Evolutionary conservation across 2,888 invertebrate genomes (phyloP), one percentile per base, ranked within the genome.

Genomic region (Cyclophora albipunctata): DNA sequence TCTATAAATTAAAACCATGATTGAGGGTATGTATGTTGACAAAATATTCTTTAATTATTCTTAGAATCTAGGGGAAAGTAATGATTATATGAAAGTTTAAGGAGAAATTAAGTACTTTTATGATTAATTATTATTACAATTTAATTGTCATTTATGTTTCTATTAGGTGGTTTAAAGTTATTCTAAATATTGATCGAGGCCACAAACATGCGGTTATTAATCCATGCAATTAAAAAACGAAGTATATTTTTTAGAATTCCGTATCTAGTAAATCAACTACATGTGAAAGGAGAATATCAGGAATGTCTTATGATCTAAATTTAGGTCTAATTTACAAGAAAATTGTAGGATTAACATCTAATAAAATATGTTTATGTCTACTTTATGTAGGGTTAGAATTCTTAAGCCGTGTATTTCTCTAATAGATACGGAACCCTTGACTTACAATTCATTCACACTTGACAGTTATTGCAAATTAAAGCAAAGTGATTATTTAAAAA

Each of bases 91-190:
- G 43, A 43, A 43, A 20, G 20, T 43, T 43, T 60, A 73, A 78
- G 79, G 79, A 80, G 78, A 63, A 78, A 79, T 78, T 77, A 74
- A 53, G 69, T 70, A 75, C 65, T 51, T 53, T 55, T 49, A 40
- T 37, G 41, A 33, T 55, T 56, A 53, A 59, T 49, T 34, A 48
- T 56, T 50, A 50, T 46, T 40, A 20, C 37, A 47, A 46, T 41
- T 41, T 55, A 48, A 50, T 40, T 47, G 51, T 53, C 45, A 44
- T 37, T 50, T 48, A 50, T 46, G 43, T 48, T 51, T 48, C 5
- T 56, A 50, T 59, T 52, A 53, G 3, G 53, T 60, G 53, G 56
- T 57, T 54, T 55, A 20, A 40, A 45, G 20, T 51, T 56, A 52
- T 37, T 34, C 42, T 49, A 40, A 48, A 49, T 49, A 45, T 49